Evolutionary conservation across 2,888 invertebrate genomes (phyloP).

Genomic region (Drosophila leonis): DNA sequence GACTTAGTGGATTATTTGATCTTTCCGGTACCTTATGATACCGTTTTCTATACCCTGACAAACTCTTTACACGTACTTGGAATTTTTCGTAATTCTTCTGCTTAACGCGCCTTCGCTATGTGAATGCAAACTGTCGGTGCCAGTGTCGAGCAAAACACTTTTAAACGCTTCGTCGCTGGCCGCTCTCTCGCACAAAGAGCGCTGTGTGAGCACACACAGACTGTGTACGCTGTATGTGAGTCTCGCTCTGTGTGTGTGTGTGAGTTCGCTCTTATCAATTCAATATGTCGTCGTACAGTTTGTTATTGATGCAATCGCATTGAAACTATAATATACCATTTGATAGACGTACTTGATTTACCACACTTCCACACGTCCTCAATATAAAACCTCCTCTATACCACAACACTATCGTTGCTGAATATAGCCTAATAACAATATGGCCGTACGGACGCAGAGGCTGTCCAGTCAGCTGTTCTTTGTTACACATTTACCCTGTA

Average conservation of each 20-base stretch:
- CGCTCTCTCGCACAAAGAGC: slow-evolving; percentile 53
- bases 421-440: slow-evolving; percentile 51
- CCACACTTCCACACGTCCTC: slow-evolving; percentile 73
- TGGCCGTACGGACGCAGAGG: slow-evolving; percentile 61
- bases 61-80: slow-evolving; percentile 40
- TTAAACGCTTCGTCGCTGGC: slow-evolving; percentile 69
- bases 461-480: slow-evolving; percentile 79
- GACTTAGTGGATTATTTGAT: slow-evolving; percentile 48
- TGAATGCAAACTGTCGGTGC: slow-evolving; percentile 76
- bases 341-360: slow-evolving; percentile 64
- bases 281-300: slow-evolving; percentile 66
- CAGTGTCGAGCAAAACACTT: slow-evolving; percentile 75
- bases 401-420: slow-evolving; percentile 19
- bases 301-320: slow-evolving; percentile 42
- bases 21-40: slow-evolving; percentile 66
- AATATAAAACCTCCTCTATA: slow-evolving; percentile 43
- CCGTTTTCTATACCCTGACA: slow-evolving; percentile 44
- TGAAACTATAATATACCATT: slow-evolving; percentile 65
- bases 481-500: slow-evolving; percentile 44
- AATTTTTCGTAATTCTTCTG: slow-evolving; percentile 46
- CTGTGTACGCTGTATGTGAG: slow-evolving; percentile 13
- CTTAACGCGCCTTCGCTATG: slow-evolving; percentile 70
- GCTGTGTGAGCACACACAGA: slow-evolving; percentile 19
- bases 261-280: slow-evolving; percentile 61
- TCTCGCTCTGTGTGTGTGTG: slow-evolving; percentile 9